Percentiles rank a stretch among this genome's conserved stretches.
These are phyloP conservation scores for Parnassius glacialis DNA, from an alignment of 2,888 invertebrate genomes.

Conservation along the genomic window DNA sequence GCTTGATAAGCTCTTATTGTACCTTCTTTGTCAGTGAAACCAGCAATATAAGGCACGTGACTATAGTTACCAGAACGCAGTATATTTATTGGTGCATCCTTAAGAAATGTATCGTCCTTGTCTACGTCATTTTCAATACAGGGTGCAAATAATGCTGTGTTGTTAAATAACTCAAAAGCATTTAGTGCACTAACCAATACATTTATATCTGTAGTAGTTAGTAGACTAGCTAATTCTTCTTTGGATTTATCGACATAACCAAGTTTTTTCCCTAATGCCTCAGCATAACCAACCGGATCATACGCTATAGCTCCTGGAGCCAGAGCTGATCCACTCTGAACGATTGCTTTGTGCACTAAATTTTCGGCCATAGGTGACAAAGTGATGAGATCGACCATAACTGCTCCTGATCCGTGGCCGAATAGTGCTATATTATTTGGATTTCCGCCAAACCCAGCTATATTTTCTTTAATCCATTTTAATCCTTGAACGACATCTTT, in stretches of 20 bases:
- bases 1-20: slow-evolving; percentile 57
- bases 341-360: slow-evolving; percentile 62
- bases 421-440: slow-evolving; percentile 87
- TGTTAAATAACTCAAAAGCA: slow-evolving; percentile 54
- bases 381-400: slow-evolving; percentile 69
- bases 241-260: slow-evolving; percentile 47
- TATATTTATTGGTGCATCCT: slow-evolving; percentile 57
- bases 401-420: slow-evolving; percentile 91
- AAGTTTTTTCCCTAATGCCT: slow-evolving; percentile 47
- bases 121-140: slow-evolving; percentile 58
- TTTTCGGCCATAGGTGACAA: slow-evolving; percentile 50
- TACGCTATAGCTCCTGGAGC: slow-evolving; percentile 70
- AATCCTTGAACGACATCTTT: slow-evolving; percentile 91
- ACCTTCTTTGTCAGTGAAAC: slow-evolving; percentile 62
- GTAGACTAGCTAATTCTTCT: slow-evolving; percentile 46
- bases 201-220: slow-evolving; percentile 43
- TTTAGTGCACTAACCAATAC: slow-evolving; percentile 45
- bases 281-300: slow-evolving; percentile 56
- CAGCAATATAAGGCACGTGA: slow-evolving; percentile 60
- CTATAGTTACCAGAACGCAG: slow-evolving; percentile 54
- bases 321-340: slow-evolving; percentile 62
- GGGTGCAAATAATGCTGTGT: slow-evolving; percentile 64
- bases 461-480: slow-evolving; percentile 87
- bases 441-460: slow-evolving; percentile 88
- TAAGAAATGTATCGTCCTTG: slow-evolving; percentile 49